Percentiles rank a stretch among this genome's conserved stretches.
Conservation (phyloP, 2,888 invertebrate genomes). For the Noctua janthe region DNA sequence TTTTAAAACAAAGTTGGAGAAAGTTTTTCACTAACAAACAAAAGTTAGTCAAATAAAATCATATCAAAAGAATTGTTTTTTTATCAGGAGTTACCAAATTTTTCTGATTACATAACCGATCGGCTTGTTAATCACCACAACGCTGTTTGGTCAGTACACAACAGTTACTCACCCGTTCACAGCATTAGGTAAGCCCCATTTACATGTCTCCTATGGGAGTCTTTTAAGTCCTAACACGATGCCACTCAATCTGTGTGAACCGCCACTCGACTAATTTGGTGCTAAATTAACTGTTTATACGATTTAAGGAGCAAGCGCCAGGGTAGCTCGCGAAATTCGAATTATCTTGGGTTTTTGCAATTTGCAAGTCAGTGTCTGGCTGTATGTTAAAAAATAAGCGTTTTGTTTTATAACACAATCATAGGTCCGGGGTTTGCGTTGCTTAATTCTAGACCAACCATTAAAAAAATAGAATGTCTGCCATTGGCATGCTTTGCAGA, state of each 20-base stretch:
- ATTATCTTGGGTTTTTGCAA: too few relatives aligned
- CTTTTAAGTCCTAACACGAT: conserved; percentile 12
- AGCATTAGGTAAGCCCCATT: background rate
- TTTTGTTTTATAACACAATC: too few relatives aligned
- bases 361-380: too few relatives aligned
- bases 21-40: background rate
- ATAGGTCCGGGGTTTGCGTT: background rate
- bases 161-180: conserved; percentile 3
- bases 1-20: background rate
- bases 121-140: background rate
- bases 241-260: conserved; percentile 29
- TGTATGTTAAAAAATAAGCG: too few relatives aligned
- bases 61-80: background rate
- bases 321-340: too few relatives aligned
- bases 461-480: background rate
- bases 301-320: background rate
- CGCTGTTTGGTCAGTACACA: background rate
- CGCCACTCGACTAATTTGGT: background rate
- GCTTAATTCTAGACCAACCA: background rate
- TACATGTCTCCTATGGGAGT: conserved; percentile 26
- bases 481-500: background rate
- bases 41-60: background rate
- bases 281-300: conserved; percentile 9
- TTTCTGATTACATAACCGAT: conserved; percentile 6
- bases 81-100: conserved; percentile 2